phyloP scores from a whole-genome alignment of 2,113 vertebrate genomes.

The Meles meles region DNA sequence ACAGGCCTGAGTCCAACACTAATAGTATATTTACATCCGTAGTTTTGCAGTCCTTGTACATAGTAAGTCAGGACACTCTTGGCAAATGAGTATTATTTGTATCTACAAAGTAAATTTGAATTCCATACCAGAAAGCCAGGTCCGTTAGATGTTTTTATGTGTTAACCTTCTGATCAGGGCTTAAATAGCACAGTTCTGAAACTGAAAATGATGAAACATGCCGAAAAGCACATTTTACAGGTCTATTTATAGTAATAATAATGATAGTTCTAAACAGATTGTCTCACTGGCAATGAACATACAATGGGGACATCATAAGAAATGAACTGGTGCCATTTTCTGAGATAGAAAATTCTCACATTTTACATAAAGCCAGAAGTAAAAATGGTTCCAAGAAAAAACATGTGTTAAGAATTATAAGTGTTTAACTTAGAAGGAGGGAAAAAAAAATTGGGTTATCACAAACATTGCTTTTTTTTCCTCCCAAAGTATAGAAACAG shows the following conservation, averaged over 20 bases:
- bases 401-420: conserved; percentile 53
- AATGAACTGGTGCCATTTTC: not conserved
- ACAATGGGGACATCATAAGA: conserved; percentile 19
- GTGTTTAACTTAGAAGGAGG: conserved; percentile 48
- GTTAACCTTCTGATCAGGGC: conserved; percentile 16
- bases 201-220: conserved; percentile 14
- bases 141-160: conserved; percentile 19
- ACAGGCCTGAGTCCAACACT: not conserved
- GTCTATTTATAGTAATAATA: conserved; percentile 33
- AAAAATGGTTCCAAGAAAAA: conserved; percentile 65
- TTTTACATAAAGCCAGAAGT: conserved; percentile 37
- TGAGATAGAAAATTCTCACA: conserved; percentile 56
- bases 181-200: conserved; percentile 23
- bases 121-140: conserved; percentile 1
- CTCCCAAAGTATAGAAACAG: conserved; percentile 29
- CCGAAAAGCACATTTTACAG: not conserved
- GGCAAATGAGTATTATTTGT: not conserved
- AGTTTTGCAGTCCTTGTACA: not conserved
- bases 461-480: conserved; percentile 45
- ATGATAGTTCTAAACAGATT: not conserved
- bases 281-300: conserved; percentile 29
- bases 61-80: not conserved
- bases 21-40: not conserved
- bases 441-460: conserved; percentile 9
- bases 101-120: conserved; percentile 14